These are phyloP conservation scores for Microctenopoma steveboyesi DNA, from an alignment of 2,797 vertebrate genomes.

Conservation along the genomic window DNA sequence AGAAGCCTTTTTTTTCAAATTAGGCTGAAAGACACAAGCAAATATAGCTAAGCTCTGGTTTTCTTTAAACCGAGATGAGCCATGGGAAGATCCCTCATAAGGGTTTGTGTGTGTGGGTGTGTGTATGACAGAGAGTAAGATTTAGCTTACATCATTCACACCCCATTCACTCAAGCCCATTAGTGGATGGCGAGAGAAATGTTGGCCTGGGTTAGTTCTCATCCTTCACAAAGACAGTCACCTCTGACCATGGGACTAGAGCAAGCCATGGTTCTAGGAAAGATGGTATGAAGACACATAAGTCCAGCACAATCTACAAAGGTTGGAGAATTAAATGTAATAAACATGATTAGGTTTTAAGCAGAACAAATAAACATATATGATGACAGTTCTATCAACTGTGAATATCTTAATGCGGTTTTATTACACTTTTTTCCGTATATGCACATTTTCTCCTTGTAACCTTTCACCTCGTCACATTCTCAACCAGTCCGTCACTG, in stretches of 20 bases:
- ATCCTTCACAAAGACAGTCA: constrained; percentile 22
- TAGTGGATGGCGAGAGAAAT: constrained; percentile 10
- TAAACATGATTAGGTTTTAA: background rate
- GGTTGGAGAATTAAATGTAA: background rate
- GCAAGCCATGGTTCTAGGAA: background rate
- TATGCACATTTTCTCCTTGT: constrained; percentile 1
- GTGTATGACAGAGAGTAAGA: constrained; percentile 13
- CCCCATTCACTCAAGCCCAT: constrained; percentile 10
- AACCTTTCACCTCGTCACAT: constrained; percentile 56
- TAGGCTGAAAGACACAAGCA: constrained; percentile 4
- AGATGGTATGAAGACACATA: background rate
- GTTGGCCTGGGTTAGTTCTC: constrained; percentile 14
- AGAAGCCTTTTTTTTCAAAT: constrained; percentile 20
- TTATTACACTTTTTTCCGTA: background rate
- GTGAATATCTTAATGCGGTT: background rate
- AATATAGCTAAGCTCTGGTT: constrained; percentile 18
- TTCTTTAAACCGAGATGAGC: constrained; percentile 24
- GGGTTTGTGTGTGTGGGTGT: constrained; percentile 4
- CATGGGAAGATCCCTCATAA: constrained; percentile 31
- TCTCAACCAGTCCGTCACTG: constrained; percentile 51
- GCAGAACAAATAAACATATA: background rate
- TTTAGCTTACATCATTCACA: constrained; percentile 14
- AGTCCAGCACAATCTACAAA: background rate
- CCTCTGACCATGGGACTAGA: background rate
- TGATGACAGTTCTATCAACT: background rate